Evolutionary conservation across 2,797 vertebrate species (phyloP).

Genomic region (Myotis findleyi): DNA sequence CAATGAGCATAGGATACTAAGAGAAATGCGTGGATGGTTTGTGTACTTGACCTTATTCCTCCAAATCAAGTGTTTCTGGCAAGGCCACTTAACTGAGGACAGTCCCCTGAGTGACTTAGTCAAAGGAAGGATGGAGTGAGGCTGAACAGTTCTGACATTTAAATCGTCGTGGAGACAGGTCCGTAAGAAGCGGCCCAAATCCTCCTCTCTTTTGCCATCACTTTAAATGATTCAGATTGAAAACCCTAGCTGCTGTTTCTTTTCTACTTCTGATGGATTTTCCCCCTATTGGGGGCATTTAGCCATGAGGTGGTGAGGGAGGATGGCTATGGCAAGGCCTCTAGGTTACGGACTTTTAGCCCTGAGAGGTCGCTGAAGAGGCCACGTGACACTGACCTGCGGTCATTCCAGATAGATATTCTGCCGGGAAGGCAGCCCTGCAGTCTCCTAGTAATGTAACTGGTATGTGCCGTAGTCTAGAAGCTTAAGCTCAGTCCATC

Average conservation of each 20-base stretch:
- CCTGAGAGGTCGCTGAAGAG: not conserved
- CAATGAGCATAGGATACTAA: not conserved
- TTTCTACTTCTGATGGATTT: not conserved
- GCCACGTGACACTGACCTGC: not conserved
- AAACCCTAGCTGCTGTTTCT: conserved; percentile 42
- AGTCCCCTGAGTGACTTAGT: conserved; percentile 63
- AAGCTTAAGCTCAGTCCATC: not conserved
- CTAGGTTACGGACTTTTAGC: not conserved
- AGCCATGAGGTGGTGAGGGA: not conserved
- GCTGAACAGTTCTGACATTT: conserved; percentile 51
- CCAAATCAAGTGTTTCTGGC: not conserved
- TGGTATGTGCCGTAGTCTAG: not conserved
- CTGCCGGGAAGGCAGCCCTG: not conserved
- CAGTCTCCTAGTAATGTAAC: not conserved
- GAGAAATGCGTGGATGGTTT: not conserved
- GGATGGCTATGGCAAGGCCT: not conserved
- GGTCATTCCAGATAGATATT: not conserved
- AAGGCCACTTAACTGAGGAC: conserved; percentile 38
- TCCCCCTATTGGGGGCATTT: not conserved
- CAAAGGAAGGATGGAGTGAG: conserved; percentile 21
- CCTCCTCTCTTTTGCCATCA: not conserved
- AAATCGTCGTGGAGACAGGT: not conserved
- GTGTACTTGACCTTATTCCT: conserved; percentile 13
- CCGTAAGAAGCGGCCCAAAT: not conserved
- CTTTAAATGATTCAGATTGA: conserved; percentile 32